These are phyloP conservation scores for Anastatus disparis DNA, from an alignment of 1,140 invertebrate genomes.

Conservation along the genomic window DNA sequence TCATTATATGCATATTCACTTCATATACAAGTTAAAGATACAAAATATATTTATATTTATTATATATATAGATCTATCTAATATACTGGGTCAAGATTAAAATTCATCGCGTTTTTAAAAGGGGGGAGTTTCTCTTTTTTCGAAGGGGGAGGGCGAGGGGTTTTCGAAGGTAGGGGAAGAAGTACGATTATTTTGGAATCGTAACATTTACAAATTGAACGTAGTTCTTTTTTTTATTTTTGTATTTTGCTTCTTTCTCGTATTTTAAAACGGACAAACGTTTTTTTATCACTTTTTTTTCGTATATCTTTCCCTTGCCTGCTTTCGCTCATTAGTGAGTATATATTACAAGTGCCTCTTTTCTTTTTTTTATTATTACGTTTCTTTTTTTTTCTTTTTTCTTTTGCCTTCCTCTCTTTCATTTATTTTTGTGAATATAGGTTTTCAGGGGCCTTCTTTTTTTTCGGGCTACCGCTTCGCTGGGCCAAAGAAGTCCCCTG, in stretches of 20 bases:
- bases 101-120: constrained; percentile 54
- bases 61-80: constrained; percentile 37
- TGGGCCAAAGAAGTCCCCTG: constrained; percentile 25
- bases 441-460: constrained; percentile 30
- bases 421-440: neutral
- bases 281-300: neutral
- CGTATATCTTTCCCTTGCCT: neutral
- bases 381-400: constrained; percentile 9
- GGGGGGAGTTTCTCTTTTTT: constrained; percentile 24
- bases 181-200: constrained; percentile 19
- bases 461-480: constrained; percentile 2
- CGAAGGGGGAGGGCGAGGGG: neutral
- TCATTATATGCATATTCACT: constrained; percentile 59
- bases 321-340: neutral
- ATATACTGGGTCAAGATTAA: constrained; percentile 52
- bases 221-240: constrained; percentile 26
- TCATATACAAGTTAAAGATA: constrained; percentile 66
- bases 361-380: neutral
- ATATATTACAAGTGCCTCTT: constrained; percentile 35
- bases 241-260: constrained; percentile 20
- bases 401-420: neutral
- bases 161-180: neutral
- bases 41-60: constrained; percentile 57
- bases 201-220: constrained; percentile 42
- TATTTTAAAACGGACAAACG: constrained; percentile 24